phyloP scores from a whole-genome alignment of 2,113 vertebrate genomes.

The Melanostigma gelatinosum region DNA sequence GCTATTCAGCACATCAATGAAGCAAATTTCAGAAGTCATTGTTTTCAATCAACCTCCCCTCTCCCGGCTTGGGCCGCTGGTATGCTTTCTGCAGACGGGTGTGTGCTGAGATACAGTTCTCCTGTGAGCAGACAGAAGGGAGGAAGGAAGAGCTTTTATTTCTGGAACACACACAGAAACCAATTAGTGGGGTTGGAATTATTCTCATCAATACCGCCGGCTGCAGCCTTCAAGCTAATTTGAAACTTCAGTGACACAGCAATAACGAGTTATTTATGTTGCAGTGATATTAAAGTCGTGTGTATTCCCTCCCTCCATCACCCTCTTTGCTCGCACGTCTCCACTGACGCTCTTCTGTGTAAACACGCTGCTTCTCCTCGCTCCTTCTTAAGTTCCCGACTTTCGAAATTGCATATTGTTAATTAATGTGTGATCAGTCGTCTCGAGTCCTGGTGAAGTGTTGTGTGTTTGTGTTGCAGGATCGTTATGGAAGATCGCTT shows the following conservation, averaged over 20 bases:
- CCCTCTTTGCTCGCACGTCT: conserved; percentile 51
- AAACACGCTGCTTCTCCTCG: conserved; percentile 37
- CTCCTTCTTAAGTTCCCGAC: conserved; percentile 7
- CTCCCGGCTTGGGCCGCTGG: conserved; percentile 17
- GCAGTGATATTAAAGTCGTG: conserved; percentile 71
- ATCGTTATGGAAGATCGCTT: conserved; percentile 27
- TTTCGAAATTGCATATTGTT: conserved; percentile 46
- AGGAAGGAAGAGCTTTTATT: conserved; percentile 48
- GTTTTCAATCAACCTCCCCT: conserved; percentile 39
- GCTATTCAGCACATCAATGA: conserved; percentile 60
- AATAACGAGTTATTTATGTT: conserved; percentile 80
- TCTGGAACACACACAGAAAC: conserved; percentile 58
- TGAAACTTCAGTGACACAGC: conserved; percentile 74
- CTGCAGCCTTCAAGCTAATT: conserved; percentile 77
- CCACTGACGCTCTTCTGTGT: conserved; percentile 25
- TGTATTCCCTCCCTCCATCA: conserved; percentile 57
- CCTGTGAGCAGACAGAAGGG: conserved; percentile 13
- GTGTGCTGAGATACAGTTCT: conserved; percentile 39
- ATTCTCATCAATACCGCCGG: conserved; percentile 63
- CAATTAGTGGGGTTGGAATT: conserved; percentile 70
- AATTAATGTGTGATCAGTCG: conserved; percentile 38
- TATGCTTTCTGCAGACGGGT: conserved; percentile 2
- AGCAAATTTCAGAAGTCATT: conserved; percentile 67
- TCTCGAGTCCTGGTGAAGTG: conserved; percentile 37
- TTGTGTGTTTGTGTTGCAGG: conserved; percentile 44